Evolutionary conservation across 2,888 invertebrate species (phyloP).

Genomic region (Portevinia maculata): DNA sequence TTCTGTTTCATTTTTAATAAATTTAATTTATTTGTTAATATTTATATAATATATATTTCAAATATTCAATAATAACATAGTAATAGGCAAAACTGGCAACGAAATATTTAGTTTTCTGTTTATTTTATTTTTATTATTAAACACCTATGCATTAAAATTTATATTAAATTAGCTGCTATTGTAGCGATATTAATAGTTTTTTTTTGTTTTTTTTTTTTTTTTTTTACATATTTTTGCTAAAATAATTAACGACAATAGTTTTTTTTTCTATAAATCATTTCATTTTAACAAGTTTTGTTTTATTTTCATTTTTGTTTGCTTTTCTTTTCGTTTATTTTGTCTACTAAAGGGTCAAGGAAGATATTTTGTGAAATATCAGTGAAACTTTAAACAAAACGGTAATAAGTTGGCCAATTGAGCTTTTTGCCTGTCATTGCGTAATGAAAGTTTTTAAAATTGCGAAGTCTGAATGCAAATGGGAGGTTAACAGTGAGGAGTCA

Average conservation of each 20-base stretch:
- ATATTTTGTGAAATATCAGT: background rate
- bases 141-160: slow-evolving; percentile 65
- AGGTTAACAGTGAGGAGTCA: too few species aligned
- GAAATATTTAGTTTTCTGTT: slow-evolving; percentile 78
- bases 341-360: slow-evolving; percentile 9
- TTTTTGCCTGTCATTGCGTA: too few species aligned
- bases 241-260: slow-evolving; percentile 70
- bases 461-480: too few species aligned
- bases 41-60: slow-evolving; percentile 75
- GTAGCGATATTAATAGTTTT: slow-evolving; percentile 62
- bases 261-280: slow-evolving; percentile 64
- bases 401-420: too few species aligned
- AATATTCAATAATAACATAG: slow-evolving; percentile 81
- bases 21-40: slow-evolving; percentile 73
- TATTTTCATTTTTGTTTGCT: background rate
- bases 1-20: slow-evolving; percentile 60
- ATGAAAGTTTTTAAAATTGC: too few species aligned
- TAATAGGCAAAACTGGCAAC: slow-evolving; percentile 83
- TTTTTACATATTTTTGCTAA: slow-evolving; percentile 65
- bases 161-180: slow-evolving; percentile 64
- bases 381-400: background rate
- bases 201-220: slow-evolving; percentile 40
- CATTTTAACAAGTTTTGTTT: slow-evolving; percentile 49
- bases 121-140: slow-evolving; percentile 53
- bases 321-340: slow-evolving; percentile 14